Base-by-base conservation (phyloP, 2,888 invertebrate species). In the Spodoptera littoralis region DNA sequence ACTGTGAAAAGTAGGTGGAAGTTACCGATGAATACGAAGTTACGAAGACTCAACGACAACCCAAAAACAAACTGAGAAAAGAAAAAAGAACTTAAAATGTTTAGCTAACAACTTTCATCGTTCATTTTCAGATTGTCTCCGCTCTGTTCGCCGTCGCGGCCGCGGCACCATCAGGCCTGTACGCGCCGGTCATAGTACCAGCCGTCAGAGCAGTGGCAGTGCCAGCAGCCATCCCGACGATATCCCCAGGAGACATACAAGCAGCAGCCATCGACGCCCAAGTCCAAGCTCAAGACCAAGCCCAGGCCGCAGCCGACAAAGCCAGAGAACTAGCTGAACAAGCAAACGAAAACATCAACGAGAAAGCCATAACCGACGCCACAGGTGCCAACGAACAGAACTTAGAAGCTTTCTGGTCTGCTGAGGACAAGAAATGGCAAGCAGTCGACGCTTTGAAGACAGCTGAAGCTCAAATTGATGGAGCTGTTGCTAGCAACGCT, bases 361-460 rank as follows among this genome's bases (percentile, higher is more conserved):
- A 87, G 6, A 88, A 90, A 60, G 73, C 81, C 0, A 66, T 78
- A 1, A 87, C 87, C 44, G 84, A 77, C 3, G 79, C 77, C 1
- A 87, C 89, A 24, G 69, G 82, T 6, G 88, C 87, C 6, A 85
- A 85, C 63, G 91, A 92, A 3, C 87, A 87, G 67, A 84, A 83
- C 11, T 60, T 70, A 3, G 84, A 86, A 49, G 77, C 74, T 13
- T 85, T 88, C 81, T 93, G 92, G 93, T 82, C 87, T 0, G 82
- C 74, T 0, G 92, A 94, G 55, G 94, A 94, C 11, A 86, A 88
- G 80, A 92, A 93, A 84, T 93, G 92, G 92, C 93, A 93, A 66
- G 89, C 89, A 0, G 51, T 92, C 0, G 90, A 91, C 56, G 92
- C 92, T 8, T 60, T 88, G 2, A 88, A 90, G 63, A 88, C 90